Conservation (phyloP, 2,113 vertebrate genomes). For the Pelobates fuscus region DNA sequence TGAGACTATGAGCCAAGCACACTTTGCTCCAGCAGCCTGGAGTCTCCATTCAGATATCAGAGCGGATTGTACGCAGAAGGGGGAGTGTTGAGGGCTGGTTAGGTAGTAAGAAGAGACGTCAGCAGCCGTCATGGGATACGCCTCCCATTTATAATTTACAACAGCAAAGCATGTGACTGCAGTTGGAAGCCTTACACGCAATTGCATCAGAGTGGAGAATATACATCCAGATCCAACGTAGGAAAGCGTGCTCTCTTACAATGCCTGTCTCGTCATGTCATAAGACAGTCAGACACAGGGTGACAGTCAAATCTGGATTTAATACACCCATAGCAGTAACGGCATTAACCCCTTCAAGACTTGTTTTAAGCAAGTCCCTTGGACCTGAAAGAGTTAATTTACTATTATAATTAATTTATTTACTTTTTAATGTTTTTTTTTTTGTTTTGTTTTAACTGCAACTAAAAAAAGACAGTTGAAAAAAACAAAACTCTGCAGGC, state of each 20-base stretch:
- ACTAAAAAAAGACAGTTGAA: no score
- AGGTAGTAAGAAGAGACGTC: constrained; percentile 64
- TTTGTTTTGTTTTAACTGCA: no score
- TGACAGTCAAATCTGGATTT: no score
- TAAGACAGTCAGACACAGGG: neutral
- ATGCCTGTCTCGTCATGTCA: neutral
- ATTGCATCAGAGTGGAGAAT: constrained; percentile 71
- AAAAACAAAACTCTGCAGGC: no score
- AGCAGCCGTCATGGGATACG: constrained; percentile 51
- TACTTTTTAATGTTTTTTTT: no score
- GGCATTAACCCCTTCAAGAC: no score
- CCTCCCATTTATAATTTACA: constrained; percentile 60
- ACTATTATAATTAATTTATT: no score
- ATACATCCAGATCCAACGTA: constrained; percentile 52
- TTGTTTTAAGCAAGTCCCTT: no score
- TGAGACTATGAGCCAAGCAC: constrained; percentile 21
- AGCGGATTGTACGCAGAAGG: constrained; percentile 60
- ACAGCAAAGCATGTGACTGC: constrained; percentile 64
- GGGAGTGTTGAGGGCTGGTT: constrained; percentile 46
- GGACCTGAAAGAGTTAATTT: no score
- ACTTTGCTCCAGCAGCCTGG: constrained; percentile 22
- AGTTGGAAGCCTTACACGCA: constrained; percentile 65
- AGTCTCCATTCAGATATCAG: constrained; percentile 57
- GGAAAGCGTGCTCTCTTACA: neutral
- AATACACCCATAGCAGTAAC: no score